Evolutionary conservation across 2,888 invertebrate genomes (phyloP).

Genomic region (Euplagia quadripunctaria): DNA sequence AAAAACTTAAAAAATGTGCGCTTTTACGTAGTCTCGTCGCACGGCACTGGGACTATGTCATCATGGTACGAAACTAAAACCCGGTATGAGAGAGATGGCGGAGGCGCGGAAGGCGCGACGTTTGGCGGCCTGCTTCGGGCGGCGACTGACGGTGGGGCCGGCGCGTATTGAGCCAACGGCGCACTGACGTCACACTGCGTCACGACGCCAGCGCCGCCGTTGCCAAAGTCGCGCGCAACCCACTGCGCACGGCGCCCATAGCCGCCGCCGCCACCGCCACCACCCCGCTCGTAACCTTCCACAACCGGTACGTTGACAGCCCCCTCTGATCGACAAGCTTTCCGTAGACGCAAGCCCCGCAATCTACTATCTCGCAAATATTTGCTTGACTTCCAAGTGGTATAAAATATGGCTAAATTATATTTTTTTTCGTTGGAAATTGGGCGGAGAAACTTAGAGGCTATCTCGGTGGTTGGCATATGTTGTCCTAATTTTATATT

Average conservation of each 20-base stretch:
- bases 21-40: slow-evolving; percentile 81
- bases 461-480: slow-evolving; percentile 59
- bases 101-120: slow-evolving; percentile 81
- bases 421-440: slow-evolving; percentile 43
- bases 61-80: slow-evolving; percentile 85
- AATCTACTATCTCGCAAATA: slow-evolving; percentile 48
- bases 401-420: slow-evolving; percentile 17
- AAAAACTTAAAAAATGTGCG: slow-evolving; percentile 86
- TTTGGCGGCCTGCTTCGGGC: slow-evolving; percentile 84
- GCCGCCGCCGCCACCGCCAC: slow-evolving; percentile 71
- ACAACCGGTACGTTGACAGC: slow-evolving; percentile 80
- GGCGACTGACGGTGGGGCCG: slow-evolving; percentile 88
- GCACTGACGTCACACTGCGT: slow-evolving; percentile 91
- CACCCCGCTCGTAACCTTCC: slow-evolving; percentile 79
- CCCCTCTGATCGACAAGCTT: slow-evolving; percentile 70
- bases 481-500: slow-evolving; percentile 61
- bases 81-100: slow-evolving; percentile 83
- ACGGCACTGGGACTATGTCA: slow-evolving; percentile 86
- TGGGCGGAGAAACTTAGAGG: slow-evolving; percentile 65
- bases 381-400: slow-evolving; percentile 37
- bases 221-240: slow-evolving; percentile 75
- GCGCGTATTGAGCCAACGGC: slow-evolving; percentile 90
- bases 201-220: slow-evolving; percentile 86
- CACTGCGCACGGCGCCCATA: slow-evolving; percentile 69
- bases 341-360: slow-evolving; percentile 54